phyloP scores from a whole-genome alignment of 2,113 vertebrate species.

The Empidonax traillii region DNA sequence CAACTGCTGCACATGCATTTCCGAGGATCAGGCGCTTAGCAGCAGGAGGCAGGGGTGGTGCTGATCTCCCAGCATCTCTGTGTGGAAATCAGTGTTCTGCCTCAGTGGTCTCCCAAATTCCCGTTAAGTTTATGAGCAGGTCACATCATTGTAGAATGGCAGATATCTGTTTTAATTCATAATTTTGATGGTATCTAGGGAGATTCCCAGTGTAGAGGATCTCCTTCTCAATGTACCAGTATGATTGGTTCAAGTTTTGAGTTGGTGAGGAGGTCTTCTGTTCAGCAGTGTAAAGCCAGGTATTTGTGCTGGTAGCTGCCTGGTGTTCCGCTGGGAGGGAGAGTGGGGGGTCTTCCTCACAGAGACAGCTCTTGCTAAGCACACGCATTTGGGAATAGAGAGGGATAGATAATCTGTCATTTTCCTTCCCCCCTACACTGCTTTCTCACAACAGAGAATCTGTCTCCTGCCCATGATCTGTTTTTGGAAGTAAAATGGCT shows the following conservation, averaged over 20 bases:
- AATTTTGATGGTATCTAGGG: not conserved
- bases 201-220: not conserved
- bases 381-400: not conserved
- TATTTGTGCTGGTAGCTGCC: not conserved
- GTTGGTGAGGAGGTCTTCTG: not conserved
- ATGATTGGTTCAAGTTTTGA: not conserved
- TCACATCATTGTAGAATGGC: not conserved
- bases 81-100: not conserved
- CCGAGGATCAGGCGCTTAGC: not conserved
- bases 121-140: not conserved
- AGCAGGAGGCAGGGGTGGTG: not conserved
- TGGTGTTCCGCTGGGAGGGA: not conserved
- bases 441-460: not conserved
- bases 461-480: not conserved
- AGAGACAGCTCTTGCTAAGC: not conserved
- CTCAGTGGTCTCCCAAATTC: not conserved
- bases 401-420: not conserved
- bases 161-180: not conserved
- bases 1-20: accelerated
- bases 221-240: not conserved
- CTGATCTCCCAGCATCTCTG: not conserved
- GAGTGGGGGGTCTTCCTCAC: not conserved
- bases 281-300: not conserved
- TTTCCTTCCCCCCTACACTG: not conserved
- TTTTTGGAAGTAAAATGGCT: not conserved